These are phyloP conservation scores for Conops quadrifasciatus DNA, from an alignment of 2,888 invertebrate species.

Conservation along the genomic window DNA sequence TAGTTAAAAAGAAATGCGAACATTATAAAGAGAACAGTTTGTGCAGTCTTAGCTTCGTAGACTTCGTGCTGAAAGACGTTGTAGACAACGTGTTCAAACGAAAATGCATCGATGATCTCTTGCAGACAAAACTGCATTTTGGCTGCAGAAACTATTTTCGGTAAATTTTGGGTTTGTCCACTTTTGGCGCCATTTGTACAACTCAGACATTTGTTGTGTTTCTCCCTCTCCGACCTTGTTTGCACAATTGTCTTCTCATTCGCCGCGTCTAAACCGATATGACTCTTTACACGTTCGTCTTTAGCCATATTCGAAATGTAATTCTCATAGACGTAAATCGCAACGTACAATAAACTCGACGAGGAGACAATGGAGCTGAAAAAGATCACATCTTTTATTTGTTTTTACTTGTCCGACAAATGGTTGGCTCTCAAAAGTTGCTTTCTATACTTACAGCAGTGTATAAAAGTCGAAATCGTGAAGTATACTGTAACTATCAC, in stretches of 20 bases:
- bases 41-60: slow-evolving; percentile 35
- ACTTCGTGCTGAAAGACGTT: slow-evolving; percentile 42
- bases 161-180: slow-evolving; percentile 27
- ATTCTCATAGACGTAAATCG: slow-evolving; percentile 11
- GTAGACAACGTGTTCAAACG: slow-evolving; percentile 47
- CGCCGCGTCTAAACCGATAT: background rate
- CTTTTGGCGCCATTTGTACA: background rate
- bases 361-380: slow-evolving; percentile 15
- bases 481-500: slow-evolving; percentile 49
- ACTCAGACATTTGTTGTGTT: background rate
- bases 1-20: slow-evolving; percentile 75
- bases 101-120: slow-evolving; percentile 44
- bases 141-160: slow-evolving; percentile 39
- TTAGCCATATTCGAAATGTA: background rate
- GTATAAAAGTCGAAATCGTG: slow-evolving; percentile 53
- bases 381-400: background rate
- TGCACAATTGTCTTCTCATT: background rate
- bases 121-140: slow-evolving; percentile 40
- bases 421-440: too few relatives aligned
- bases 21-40: slow-evolving; percentile 61
- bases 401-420: too few relatives aligned
- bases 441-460: slow-evolving; percentile 49
- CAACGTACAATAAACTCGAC: slow-evolving; percentile 5
- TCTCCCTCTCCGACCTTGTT: background rate
- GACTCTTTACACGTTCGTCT: background rate